Evolutionary conservation across 2,797 vertebrate species (phyloP).

Genomic region (Pseudotriccus pelzelni): DNA sequence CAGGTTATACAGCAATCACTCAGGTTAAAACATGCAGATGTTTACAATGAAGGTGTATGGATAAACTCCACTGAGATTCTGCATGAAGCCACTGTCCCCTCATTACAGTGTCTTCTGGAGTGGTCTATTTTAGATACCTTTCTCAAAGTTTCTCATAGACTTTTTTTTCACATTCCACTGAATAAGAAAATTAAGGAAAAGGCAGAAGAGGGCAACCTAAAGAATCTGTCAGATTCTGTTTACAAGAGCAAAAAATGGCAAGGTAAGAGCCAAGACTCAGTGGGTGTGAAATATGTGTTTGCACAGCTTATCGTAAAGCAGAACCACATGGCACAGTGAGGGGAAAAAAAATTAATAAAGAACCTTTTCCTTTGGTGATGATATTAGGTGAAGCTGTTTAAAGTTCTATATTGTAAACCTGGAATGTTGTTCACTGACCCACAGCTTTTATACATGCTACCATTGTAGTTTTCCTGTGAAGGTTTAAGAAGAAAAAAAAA

Average conservation of each 20-base stretch:
- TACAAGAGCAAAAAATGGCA: neutral
- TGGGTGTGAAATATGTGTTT: neutral
- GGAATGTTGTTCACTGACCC: neutral
- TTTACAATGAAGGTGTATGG: neutral
- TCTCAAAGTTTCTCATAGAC: neutral
- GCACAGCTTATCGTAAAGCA: neutral
- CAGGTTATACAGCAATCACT: neutral
- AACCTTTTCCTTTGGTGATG: neutral
- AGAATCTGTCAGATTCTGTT: neutral
- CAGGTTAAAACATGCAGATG: neutral
- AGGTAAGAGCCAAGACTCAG: neutral
- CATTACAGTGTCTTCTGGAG: neutral
- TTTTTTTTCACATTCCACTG: neutral
- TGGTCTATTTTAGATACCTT: neutral
- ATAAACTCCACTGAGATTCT: neutral
- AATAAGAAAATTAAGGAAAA: neutral
- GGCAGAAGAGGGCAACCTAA: neutral
- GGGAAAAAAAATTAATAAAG: neutral
- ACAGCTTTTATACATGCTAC: neutral
- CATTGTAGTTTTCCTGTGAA: neutral
- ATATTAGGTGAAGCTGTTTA: neutral
- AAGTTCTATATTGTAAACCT: neutral
- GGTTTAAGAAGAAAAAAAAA: neutral
- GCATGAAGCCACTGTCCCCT: neutral
- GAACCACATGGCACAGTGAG: accelerated